These are phyloP conservation scores for Brachylomia viminalis DNA, from an alignment of 2,888 invertebrate genomes.

Conservation along the genomic window DNA sequence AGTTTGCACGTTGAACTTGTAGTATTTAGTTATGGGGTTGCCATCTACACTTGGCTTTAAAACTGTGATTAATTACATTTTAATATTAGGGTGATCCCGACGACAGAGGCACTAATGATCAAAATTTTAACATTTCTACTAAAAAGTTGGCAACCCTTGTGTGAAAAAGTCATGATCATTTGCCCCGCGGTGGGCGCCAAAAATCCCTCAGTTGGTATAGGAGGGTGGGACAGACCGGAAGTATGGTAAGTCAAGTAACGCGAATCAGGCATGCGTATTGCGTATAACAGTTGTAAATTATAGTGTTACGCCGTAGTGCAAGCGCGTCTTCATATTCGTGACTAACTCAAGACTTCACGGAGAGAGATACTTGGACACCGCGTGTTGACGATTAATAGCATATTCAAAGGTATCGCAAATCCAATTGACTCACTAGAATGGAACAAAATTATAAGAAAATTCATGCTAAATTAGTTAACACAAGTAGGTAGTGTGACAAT, in stretches of 20 bases:
- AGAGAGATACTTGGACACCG: constrained; percentile 56
- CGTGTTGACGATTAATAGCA: constrained; percentile 40
- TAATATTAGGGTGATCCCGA: constrained; percentile 62
- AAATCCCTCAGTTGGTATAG: constrained; percentile 63
- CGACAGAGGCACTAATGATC: constrained; percentile 63
- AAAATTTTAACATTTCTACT: constrained; percentile 67
- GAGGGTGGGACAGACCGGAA: constrained; percentile 68
- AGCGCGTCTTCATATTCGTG: constrained; percentile 67
- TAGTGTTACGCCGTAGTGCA: constrained; percentile 69
- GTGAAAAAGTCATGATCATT: constrained; percentile 72
- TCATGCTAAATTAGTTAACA: background rate
- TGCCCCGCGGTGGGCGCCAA: constrained; percentile 77
- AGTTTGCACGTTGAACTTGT: constrained; percentile 76
- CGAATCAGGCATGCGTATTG: constrained; percentile 76
- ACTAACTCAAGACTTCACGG: constrained; percentile 74
- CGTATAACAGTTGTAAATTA: constrained; percentile 69
- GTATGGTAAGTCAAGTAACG: constrained; percentile 75
- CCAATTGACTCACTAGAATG: background rate
- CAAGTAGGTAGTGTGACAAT: background rate
- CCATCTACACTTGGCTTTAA: constrained; percentile 68
- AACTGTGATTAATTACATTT: constrained; percentile 68
- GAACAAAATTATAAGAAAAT: background rate
- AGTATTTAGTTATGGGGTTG: constrained; percentile 68
- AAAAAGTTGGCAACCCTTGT: constrained; percentile 74
- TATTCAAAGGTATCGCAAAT: constrained; percentile 12